Percentiles rank a stretch among this genome's conserved stretches.
These are phyloP conservation scores for Pachydiplax longipennis DNA, from an alignment of 2,888 invertebrate genomes.

Conservation along the genomic window DNA sequence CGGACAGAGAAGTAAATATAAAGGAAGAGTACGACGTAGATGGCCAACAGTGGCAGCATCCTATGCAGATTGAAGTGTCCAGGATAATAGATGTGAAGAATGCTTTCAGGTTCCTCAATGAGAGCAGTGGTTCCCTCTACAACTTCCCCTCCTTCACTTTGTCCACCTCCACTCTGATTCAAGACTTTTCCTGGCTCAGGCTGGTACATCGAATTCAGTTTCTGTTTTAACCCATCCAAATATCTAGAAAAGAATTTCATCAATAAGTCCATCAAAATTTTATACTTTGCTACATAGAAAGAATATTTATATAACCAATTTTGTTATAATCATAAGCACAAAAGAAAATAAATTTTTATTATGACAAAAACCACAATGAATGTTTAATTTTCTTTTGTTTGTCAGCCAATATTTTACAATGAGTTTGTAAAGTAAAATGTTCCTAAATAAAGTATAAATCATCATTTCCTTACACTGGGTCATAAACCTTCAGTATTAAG, in stretches of 20 bases:
- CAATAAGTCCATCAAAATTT: neutral
- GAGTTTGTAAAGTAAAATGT: too few species aligned
- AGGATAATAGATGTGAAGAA: constrained; percentile 85
- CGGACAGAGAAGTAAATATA: constrained; percentile 95
- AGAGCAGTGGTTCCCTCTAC: constrained; percentile 56
- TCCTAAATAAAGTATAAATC: neutral
- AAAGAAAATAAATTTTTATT: too few species aligned
- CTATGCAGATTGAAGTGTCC: constrained; percentile 86
- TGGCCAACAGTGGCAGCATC: constrained; percentile 82
- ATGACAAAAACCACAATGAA: too few species aligned
- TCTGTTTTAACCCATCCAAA: constrained; percentile 74
- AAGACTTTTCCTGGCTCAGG: constrained; percentile 65
- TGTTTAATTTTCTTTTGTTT: too few species aligned
- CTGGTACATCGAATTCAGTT: constrained; percentile 75
- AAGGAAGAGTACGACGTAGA: constrained; percentile 85
- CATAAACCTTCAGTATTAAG: constrained; percentile 80
- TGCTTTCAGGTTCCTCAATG: constrained; percentile 55
- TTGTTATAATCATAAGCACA: too few species aligned
- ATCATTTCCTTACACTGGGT: constrained; percentile 70
- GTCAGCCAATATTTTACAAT: too few species aligned
- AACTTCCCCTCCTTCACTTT: constrained; percentile 39
- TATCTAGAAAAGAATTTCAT: constrained; percentile 67
- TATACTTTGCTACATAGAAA: too few species aligned
- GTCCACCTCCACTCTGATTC: constrained; percentile 52
- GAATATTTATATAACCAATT: too few species aligned